These are phyloP conservation scores for Latheticus oryzae DNA, from an alignment of 2,888 invertebrate genomes.

Conservation along the genomic window DNA sequence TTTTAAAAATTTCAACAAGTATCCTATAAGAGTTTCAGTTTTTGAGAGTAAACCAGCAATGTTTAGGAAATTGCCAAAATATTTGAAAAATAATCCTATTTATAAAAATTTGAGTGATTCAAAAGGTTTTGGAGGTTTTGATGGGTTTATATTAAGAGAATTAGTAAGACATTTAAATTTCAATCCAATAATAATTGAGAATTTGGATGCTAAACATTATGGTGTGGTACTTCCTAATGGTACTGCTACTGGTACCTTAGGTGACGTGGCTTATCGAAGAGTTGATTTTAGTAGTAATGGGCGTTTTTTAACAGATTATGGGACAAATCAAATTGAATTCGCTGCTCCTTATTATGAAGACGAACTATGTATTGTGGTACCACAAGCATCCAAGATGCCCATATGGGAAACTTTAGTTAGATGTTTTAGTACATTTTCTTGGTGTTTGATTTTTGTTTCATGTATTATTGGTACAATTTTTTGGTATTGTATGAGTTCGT, in stretches of 20 bases:
- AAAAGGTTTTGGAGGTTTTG: slow-evolving; percentile 10
- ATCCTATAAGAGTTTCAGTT: slow-evolving; percentile 12
- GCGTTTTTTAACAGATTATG: slow-evolving; percentile 62
- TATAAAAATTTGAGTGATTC: slow-evolving; percentile 1
- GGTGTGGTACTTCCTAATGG: slow-evolving; percentile 52
- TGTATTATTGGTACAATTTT: slow-evolving; percentile 9
- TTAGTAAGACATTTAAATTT: slow-evolving; percentile 12
- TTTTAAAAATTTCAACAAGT: slow-evolving; percentile 7
- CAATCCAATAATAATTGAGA: slow-evolving; percentile 8
- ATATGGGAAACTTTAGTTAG: slow-evolving; percentile 61
- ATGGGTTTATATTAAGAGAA: slow-evolving; percentile 10
- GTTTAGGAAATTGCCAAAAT: background rate
- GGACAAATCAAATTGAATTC: slow-evolving; percentile 57
- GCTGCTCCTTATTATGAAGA: slow-evolving; percentile 54
- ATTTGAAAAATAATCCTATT: slow-evolving; percentile 3
- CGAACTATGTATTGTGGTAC: slow-evolving; percentile 62
- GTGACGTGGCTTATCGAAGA: slow-evolving; percentile 46
- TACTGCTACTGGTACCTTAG: slow-evolving; percentile 48
- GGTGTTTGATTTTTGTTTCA: slow-evolving; percentile 37
- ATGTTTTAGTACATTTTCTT: slow-evolving; percentile 52
- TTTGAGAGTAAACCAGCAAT: slow-evolving; percentile 3
- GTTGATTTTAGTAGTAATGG: slow-evolving; percentile 63
- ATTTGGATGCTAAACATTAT: slow-evolving; percentile 37
- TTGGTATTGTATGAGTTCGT: slow-evolving; percentile 32
- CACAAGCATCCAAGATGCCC: slow-evolving; percentile 60